Conservation (phyloP, 1,140 invertebrate species). For the Anastatus disparis region DNA sequence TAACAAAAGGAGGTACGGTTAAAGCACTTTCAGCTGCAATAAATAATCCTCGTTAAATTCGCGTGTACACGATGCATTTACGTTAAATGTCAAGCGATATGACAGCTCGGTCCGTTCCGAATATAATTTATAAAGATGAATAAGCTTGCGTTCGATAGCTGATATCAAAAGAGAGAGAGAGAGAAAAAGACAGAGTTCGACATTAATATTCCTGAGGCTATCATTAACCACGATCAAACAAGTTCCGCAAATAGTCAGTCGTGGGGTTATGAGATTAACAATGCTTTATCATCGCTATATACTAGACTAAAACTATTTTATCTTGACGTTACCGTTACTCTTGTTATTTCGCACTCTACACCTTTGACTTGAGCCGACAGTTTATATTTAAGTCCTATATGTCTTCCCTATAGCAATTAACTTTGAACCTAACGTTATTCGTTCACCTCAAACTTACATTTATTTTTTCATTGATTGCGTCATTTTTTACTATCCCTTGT, state of each 20-base stretch:
- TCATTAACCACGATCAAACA: constrained; percentile 19
- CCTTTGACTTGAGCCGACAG: too few relatives aligned
- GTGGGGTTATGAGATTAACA: neutral
- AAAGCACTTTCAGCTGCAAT: neutral
- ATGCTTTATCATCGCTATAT: neutral
- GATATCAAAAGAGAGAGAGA: neutral
- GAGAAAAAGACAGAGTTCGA: too few relatives aligned
- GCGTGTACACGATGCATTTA: neutral
- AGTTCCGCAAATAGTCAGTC: constrained; percentile 24
- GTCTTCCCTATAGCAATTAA: too few relatives aligned
- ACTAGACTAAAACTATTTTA: constrained; percentile 14
- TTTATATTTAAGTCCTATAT: too few relatives aligned
- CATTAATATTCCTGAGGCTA: neutral
- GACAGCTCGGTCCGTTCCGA: neutral
- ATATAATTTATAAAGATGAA: constrained; percentile 29
- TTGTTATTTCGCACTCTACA: too few relatives aligned
- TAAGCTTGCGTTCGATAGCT: neutral
- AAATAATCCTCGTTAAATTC: neutral
- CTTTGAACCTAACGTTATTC: too few relatives aligned
- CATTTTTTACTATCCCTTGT: too few relatives aligned
- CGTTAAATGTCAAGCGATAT: neutral
- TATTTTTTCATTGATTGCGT: too few relatives aligned
- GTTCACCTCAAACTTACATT: too few relatives aligned
- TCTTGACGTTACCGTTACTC: neutral
- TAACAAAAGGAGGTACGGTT: neutral